Conservation (phyloP, 2,888 invertebrate genomes). For the Synanthedon tipuliformis region DNA sequence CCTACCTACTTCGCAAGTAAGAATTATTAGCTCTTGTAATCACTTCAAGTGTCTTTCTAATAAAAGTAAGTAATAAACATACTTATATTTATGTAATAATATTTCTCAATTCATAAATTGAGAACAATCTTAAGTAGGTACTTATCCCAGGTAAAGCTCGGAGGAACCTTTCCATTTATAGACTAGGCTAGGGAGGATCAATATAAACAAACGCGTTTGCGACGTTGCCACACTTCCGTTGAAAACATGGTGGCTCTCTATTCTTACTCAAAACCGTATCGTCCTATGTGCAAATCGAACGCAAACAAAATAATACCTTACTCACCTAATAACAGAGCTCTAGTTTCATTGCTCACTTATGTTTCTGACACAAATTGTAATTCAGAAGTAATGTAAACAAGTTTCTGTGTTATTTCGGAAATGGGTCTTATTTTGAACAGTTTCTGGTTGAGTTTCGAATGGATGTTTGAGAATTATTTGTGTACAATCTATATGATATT, state of each 20-base stretch:
- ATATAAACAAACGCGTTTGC: conserved; percentile 27
- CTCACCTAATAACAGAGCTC: fast-evolving
- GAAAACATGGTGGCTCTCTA: conserved; percentile 26
- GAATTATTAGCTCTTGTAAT: too few species aligned
- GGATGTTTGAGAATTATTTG: conserved; percentile 3
- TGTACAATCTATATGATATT: conserved; percentile 3
- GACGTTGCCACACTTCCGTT: conserved; percentile 39
- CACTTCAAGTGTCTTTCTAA: too few species aligned
- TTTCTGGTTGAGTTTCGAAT: conserved; percentile 1
- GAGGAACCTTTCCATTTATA: conserved; percentile 29
- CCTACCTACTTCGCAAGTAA: too few species aligned
- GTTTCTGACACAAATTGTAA: not conserved
- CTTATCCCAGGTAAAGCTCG: conserved; percentile 18
- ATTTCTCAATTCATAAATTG: too few species aligned
- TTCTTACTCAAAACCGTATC: not conserved
- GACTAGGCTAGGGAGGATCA: conserved; percentile 28
- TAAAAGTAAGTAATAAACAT: too few species aligned
- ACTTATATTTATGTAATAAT: too few species aligned
- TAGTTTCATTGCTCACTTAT: conserved; percentile 1
- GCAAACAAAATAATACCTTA: conserved; percentile 5
- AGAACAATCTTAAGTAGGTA: not conserved
- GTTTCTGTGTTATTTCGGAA: not conserved
- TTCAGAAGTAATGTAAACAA: not conserved
- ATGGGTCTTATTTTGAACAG: not conserved
- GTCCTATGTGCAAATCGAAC: not conserved